Base-by-base conservation (phyloP, 2,888 invertebrate species). In the Dermolepida albohirtum region DNA sequence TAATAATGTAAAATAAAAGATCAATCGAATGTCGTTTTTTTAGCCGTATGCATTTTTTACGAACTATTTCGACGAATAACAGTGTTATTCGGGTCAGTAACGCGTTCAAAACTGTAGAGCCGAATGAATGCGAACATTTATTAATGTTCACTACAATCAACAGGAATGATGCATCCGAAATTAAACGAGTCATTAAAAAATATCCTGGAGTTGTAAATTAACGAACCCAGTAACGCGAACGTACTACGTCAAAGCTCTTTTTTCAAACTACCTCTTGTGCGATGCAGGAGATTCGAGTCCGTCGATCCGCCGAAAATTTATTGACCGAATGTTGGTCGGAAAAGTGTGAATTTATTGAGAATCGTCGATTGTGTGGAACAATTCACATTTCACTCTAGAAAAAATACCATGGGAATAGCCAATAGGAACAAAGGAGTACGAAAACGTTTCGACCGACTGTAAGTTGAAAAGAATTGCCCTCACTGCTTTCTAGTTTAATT, bases 361-460 rank as follows among this genome's bases (percentile, higher is more conserved):
- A 51, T 51, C 29, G 29, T 10, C 51, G 29, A 51, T 51, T 27
- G 51, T 51, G 51, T 29, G 51, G 29, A 51, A 51, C 51, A 51
- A 51, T 51, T 22, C 51, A 34, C 51, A 6, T 51, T 51, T 51
- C n/a, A 22, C 51, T n/a, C n/a, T 6, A 50, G 17, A 29, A 34
- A 17, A 27, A 51, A 51, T 27, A 51, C 29, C 51, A 29, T 51
- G 44, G 14, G 12, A 44, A 44, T 44, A 14, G 44, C 6, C n/a
- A n/a, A 11, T 44, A 14, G 44, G 12, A 7, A 10, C 1, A 14
- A 6, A 11, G 1, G 49, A 5, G 11, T 5, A 10, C n/a, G n/a
- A 8, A 22, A 17, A 22, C 16, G 22, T 10, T 17, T 10, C 51
- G n/a, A 29, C 22, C 22, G 51, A 51, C n/a, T 22, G 22, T 29